Conservation (phyloP, 1,140 invertebrate genomes). For the Panagrolaimus sp. region DNA sequence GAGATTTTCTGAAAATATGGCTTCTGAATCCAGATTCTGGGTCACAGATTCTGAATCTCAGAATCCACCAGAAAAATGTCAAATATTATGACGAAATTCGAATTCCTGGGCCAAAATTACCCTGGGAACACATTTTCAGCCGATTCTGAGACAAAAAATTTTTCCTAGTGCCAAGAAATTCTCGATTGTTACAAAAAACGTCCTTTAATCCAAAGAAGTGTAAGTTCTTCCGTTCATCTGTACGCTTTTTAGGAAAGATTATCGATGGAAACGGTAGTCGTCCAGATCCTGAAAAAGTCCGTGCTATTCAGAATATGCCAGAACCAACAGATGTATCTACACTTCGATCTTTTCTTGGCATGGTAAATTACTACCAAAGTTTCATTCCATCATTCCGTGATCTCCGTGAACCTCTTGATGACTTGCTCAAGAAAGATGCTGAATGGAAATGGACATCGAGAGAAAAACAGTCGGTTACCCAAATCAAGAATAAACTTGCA, state of each 20-base stretch:
- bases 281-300: conserved; percentile 12
- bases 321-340: conserved; percentile 15
- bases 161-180: too few species aligned
- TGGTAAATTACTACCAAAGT: conserved; percentile 33
- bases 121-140: too few species aligned
- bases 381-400: conserved; percentile 31
- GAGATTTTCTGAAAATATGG: too few species aligned
- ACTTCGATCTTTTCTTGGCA: conserved; percentile 25
- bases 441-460: conserved; percentile 33
- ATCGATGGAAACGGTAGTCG: neutral
- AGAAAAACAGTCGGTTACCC: conserved; percentile 46
- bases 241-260: conserved; percentile 12
- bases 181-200: too few species aligned
- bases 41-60: too few species aligned
- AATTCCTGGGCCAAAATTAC: too few species aligned
- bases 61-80: too few species aligned
- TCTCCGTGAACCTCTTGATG: conserved; percentile 30
- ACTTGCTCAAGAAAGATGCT: conserved; percentile 31
- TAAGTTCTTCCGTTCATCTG: neutral
- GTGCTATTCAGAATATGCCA: conserved; percentile 13
- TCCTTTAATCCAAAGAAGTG: conserved; percentile 21
- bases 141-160: too few species aligned
- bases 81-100: too few species aligned
- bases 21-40: too few species aligned
- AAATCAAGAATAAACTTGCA: conserved; percentile 52